Base-by-base conservation (phyloP, 2,797 vertebrate genomes). In the Sebastes vulpes region DNA sequence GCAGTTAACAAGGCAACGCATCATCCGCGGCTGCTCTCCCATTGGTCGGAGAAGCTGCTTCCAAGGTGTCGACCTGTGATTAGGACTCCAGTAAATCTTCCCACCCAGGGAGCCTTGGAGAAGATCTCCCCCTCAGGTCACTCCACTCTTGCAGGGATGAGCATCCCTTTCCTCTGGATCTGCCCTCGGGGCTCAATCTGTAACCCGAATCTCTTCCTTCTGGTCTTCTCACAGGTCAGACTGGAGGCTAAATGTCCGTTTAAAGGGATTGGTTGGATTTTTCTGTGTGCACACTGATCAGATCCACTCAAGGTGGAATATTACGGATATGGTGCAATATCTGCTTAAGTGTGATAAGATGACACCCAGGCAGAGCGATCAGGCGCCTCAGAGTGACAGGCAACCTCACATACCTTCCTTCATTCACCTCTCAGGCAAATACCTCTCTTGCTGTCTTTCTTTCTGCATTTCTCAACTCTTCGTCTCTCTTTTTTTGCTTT, bases 371-470 rank as follows among this genome's bases (percentile, higher is more conserved):
- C 71, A 68, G 83, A 89, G 76, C 75, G 77, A 90, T 89, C 88
- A 84, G 89, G 89, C 64, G 64, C 83, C 90, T 92, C 81, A 81
- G 57, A 90, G 88, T 93, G 91, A 93, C 93, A 94, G 92, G 75
- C 86, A 93, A 78, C 78, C 76, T 88, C 52, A 81, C 89, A 95
- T 93, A 92, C 91, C 83, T 94, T 71, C 72, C 83, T 81, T 72
- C 69, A 75, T 92, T 95, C 77, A 91, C 83, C 94, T 95, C 90
- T 92, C 84, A 91, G 93, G 94, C 93, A 92, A 93, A 95, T 94
- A 92, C 93, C 89, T 91, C 78, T 70, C 75, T 60, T 11, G 23
- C 75, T 77, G 71, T 89, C 78, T 85, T 81, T 81, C 63, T 67
- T 38, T 84, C 67, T 66, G 32, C 72, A 38, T 88, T 73, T 80